Conservation (phyloP, 2,113 vertebrate species). For the Redunca redunca region DNA sequence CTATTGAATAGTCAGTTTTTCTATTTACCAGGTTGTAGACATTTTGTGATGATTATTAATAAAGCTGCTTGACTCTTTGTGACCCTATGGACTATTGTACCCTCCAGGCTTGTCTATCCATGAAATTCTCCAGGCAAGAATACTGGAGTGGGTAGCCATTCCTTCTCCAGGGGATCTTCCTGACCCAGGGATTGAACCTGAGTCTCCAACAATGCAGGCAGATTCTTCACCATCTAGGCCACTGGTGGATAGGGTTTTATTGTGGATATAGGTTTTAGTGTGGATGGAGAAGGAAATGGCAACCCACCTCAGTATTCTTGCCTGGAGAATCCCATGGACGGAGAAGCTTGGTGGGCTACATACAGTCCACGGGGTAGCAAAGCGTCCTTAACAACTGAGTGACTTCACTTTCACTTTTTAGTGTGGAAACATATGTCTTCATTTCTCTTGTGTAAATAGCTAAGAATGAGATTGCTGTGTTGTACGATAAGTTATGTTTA, state of each 20-base stretch:
- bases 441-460: background rate
- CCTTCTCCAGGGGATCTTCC: background rate
- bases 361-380: background rate
- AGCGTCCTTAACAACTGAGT: background rate
- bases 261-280: background rate
- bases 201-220: background rate
- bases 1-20: background rate
- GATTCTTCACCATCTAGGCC: no score
- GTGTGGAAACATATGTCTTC: background rate
- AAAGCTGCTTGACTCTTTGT: background rate
- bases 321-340: background rate
- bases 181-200: background rate
- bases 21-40: background rate
- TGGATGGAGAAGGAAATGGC: background rate
- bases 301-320: background rate
- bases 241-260: background rate
- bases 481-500: background rate
- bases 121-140: background rate
- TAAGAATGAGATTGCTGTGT: background rate
- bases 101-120: background rate
- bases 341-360: background rate
- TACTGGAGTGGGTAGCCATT: background rate
- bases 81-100: background rate
- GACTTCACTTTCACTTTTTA: background rate
- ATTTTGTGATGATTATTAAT: background rate